Evolutionary conservation across 2,888 invertebrate species (phyloP).

Genomic region (Drosophila mercatorum): DNA sequence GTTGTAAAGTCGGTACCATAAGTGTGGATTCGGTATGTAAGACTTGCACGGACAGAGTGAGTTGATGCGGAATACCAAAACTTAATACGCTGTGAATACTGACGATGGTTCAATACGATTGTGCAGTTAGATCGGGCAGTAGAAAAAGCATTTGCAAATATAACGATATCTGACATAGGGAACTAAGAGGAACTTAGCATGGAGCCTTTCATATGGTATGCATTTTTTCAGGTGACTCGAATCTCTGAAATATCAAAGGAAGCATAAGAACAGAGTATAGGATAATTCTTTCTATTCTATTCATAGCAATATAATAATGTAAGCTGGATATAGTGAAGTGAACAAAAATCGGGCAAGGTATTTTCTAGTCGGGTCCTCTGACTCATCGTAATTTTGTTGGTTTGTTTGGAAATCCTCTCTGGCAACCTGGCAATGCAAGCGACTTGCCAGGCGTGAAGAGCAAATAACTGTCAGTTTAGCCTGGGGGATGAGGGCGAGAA

Average conservation of each 20-base stretch:
- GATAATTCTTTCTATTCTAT: too few relatives aligned
- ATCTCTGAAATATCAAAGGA: too few relatives aligned
- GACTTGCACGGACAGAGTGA: not conserved
- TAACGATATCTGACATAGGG: too few relatives aligned
- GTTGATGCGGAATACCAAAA: not conserved
- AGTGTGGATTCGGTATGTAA: conserved; percentile 8
- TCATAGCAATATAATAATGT: not conserved
- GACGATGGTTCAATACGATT: not conserved
- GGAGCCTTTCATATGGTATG: too few relatives aligned
- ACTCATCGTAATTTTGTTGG: not conserved
- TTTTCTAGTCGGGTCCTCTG: not conserved
- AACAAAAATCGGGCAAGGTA: not conserved
- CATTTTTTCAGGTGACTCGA: too few relatives aligned
- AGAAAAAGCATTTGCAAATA: not conserved
- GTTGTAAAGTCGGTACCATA: conserved; percentile 1
- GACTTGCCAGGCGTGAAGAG: conserved; percentile 17
- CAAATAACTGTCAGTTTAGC: conserved; percentile 54
- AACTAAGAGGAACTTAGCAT: too few relatives aligned
- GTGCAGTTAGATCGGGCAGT: not conserved
- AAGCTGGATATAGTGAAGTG: not conserved
- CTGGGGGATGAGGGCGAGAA: conserved; percentile 19
- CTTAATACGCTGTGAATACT: too few relatives aligned
- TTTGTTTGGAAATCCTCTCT: not conserved
- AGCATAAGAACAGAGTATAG: too few relatives aligned
- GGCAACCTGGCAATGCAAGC: conserved; percentile 5